Evolutionary conservation across 2,113 vertebrate species (phyloP).

Genomic region (Mohoua ochrocephala): DNA sequence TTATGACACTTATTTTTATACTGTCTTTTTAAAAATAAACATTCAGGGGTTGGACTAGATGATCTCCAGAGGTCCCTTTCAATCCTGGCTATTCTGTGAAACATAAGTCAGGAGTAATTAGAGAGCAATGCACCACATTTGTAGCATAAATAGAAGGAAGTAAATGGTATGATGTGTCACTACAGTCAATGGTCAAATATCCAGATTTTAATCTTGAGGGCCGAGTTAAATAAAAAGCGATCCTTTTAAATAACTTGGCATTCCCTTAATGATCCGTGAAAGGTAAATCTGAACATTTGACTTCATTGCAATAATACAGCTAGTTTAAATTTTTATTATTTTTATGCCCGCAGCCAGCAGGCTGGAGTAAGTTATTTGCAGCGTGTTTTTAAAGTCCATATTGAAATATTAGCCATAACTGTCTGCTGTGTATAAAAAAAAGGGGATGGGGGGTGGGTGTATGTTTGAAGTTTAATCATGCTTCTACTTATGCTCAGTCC

Average conservation of each 20-base stretch:
- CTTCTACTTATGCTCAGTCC: slow-evolving; percentile 77
- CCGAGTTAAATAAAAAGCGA: background rate
- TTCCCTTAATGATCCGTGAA: slow-evolving; percentile 5
- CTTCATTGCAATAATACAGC: background rate
- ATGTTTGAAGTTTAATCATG: slow-evolving; percentile 83
- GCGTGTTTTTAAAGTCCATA: slow-evolving; percentile 63
- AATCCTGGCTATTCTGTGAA: background rate
- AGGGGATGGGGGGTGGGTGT: background rate
- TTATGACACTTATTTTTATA: background rate
- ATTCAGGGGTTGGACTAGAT: background rate
- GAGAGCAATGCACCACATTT: background rate
- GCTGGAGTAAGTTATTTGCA: slow-evolving; percentile 65
- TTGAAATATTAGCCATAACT: slow-evolving; percentile 70
- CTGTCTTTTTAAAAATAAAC: slow-evolving; percentile 8
- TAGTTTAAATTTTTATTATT: slow-evolving; percentile 41
- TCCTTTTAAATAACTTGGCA: background rate
- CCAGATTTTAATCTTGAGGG: background rate
- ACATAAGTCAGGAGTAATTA: background rate
- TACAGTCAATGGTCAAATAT: background rate
- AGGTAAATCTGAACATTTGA: slow-evolving; percentile 6
- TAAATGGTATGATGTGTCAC: background rate
- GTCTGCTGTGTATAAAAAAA: slow-evolving; percentile 63
- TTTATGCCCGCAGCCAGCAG: background rate
- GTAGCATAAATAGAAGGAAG: background rate
- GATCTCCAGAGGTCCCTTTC: background rate